phyloP scores from a whole-genome alignment of 1,140 invertebrate species.

The Nasonia vitripennis region DNA sequence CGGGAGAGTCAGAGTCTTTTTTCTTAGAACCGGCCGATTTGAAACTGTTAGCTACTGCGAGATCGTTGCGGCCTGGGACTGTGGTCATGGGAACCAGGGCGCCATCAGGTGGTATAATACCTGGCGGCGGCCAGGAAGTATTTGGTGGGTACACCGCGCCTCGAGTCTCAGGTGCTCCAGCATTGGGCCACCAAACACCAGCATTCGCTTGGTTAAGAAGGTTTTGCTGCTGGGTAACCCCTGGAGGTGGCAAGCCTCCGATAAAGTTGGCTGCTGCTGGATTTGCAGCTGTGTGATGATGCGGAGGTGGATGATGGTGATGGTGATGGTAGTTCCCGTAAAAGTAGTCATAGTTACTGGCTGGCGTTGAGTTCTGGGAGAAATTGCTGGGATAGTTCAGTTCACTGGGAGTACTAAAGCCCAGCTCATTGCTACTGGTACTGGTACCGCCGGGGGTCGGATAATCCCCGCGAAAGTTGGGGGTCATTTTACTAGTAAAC shows the following conservation, averaged over 20 bases:
- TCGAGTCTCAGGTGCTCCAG: conserved; percentile 51
- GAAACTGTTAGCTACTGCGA: neutral
- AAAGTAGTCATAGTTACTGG: conserved; percentile 73
- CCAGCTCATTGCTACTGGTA: conserved; percentile 72
- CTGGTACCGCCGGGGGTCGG: conserved; percentile 74
- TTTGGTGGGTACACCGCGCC: conserved; percentile 57
- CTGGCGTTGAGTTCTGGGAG: conserved; percentile 73
- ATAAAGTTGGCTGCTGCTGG: conserved; percentile 64
- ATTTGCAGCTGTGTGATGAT: conserved; percentile 40
- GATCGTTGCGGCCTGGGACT: neutral
- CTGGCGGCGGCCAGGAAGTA: conserved; percentile 60
- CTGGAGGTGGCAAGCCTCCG: conserved; percentile 62
- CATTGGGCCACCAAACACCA: conserved; percentile 69
- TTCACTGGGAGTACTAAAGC: conserved; percentile 77
- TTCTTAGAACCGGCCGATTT: conserved; percentile 10
- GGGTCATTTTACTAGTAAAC: conserved; percentile 64
- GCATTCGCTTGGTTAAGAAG: conserved; percentile 67
- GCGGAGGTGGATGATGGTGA: conserved; percentile 45
- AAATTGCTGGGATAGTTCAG: conserved; percentile 73
- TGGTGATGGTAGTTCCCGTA: conserved; percentile 70
- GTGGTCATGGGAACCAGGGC: neutral
- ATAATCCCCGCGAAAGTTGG: conserved; percentile 67
- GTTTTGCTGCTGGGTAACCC: conserved; percentile 57
- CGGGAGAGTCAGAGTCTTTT: conserved; percentile 37
- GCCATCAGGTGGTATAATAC: neutral